phyloP scores from a whole-genome alignment of 2,113 vertebrate species.

The Sander vitreus region DNA sequence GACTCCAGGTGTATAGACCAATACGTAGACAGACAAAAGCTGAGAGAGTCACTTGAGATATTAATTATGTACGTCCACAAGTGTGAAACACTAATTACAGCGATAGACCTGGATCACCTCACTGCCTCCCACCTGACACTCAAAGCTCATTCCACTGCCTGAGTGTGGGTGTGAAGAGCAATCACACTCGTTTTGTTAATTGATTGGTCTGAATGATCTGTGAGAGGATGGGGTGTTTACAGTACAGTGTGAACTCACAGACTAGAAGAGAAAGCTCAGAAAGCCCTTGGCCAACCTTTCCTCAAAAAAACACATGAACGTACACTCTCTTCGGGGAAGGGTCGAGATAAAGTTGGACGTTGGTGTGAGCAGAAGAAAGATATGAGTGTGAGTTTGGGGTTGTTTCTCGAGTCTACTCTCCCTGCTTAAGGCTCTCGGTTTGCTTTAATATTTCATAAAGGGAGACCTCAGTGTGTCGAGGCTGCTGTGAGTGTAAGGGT shows the following conservation, averaged over 20 bases:
- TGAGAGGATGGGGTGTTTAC: not conserved
- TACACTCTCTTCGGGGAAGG: not conserved
- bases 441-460: constrained; percentile 71
- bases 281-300: not conserved
- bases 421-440: constrained; percentile 49
- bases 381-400: not conserved
- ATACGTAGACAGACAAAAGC: not conserved
- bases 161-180: constrained; percentile 36
- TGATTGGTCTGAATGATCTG: constrained; percentile 37
- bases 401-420: constrained; percentile 1
- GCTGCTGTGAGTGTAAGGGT: not conserved
- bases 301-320: not conserved
- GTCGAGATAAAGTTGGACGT: constrained; percentile 6
- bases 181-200: constrained; percentile 30
- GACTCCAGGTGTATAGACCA: not conserved
- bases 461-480: constrained; percentile 10
- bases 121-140: constrained; percentile 26
- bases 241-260: not conserved
- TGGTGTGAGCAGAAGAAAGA: constrained; percentile 13
- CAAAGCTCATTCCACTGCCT: constrained; percentile 11
- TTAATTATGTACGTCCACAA: constrained; percentile 2
- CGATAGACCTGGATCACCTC: constrained; percentile 4
- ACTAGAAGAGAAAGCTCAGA: not conserved
- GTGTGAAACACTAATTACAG: constrained; percentile 29
- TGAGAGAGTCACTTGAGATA: constrained; percentile 15